Evolutionary conservation across 2,113 vertebrate genomes (phyloP), one percentile per base, ranked within the genome.

Genomic region (Labeo rohita): DNA sequence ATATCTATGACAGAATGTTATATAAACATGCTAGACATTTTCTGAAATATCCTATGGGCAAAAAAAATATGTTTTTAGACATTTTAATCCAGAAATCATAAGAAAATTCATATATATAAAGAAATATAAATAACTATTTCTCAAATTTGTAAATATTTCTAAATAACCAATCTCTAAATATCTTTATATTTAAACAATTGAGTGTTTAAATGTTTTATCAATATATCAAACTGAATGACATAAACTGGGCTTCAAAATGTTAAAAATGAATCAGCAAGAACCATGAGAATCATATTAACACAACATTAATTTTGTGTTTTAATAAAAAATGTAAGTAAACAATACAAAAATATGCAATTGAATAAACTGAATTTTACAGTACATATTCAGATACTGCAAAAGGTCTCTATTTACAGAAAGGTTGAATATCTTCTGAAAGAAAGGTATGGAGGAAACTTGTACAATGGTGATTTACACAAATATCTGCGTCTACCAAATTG

Each of bases 341-440:
- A 95, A 96, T 96, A 96, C 94, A 96, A 95, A 96, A 96, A 96
- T 94, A 94, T 90, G 93, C 94, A 89, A 91, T 93, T 94, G 93
- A 85, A 94, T 93, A 91, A 92, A 93, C 93, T 85, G 87, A 87
- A 92, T 93, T 95, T 96, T 93, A 96, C 95, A 94, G 93, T 92
- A 93, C 90, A 91, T 93, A 93, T 93, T 93, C 84, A 91, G 81
- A 84, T 87, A 90, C 86, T 89, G 80, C 76, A 89, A 91, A 86
- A 84, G 49, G 78, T 84, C 90, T 90, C 83, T 93, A 94, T 95
- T 94, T 95, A 95, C 95, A 96, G 85, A 90, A 86, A 90, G 86
- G 86, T 90, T 68, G 36, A 28, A 61, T 61, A n/a, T 45, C 16
- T 39, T 7, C 50, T 13, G 8, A 34, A 10, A 63, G 11, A 12